phyloP scores from a whole-genome alignment of 2,888 invertebrate species.

The Myopa tessellatipennis region DNA sequence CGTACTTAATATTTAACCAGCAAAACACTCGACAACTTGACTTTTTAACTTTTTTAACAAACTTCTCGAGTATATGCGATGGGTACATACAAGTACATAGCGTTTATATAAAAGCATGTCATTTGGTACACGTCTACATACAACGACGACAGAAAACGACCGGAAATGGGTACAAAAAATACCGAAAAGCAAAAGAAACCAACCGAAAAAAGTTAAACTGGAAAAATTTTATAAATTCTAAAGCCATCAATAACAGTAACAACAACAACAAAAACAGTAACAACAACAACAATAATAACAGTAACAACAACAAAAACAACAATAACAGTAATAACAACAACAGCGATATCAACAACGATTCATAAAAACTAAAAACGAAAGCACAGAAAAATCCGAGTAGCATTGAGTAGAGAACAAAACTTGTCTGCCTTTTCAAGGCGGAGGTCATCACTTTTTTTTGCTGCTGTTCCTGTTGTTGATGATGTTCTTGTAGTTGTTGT shows the following conservation, averaged over 20 bases:
- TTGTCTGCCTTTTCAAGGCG: slow-evolving; percentile 33
- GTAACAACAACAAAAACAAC: too few relatives aligned
- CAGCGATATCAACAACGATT: neutral
- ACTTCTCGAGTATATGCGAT: neutral
- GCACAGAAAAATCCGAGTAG: neutral
- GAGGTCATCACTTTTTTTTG: slow-evolving; percentile 33
- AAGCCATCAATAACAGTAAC: slow-evolving; percentile 37
- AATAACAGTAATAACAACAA: neutral
- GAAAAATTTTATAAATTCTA: slow-evolving; percentile 40
- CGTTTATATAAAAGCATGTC: neutral
- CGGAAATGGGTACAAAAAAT: slow-evolving; percentile 7
- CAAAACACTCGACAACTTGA: too few relatives aligned
- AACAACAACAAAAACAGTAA: neutral
- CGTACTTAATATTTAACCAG: too few relatives aligned
- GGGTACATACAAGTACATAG: neutral
- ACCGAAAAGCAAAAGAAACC: slow-evolving; percentile 5
- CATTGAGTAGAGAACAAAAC: slow-evolving; percentile 16
- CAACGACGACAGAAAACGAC: neutral
- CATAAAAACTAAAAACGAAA: slow-evolving; percentile 4
- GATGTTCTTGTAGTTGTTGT: slow-evolving; percentile 30
- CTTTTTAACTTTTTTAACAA: slow-evolving; percentile 2
- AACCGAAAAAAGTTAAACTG: slow-evolving; percentile 24
- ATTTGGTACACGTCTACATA: neutral
- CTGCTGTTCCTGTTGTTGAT: too few relatives aligned
- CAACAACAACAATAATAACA: too few relatives aligned